Evolutionary conservation across 1,140 invertebrate genomes (phyloP).

Genomic region (Atta colombica): DNA sequence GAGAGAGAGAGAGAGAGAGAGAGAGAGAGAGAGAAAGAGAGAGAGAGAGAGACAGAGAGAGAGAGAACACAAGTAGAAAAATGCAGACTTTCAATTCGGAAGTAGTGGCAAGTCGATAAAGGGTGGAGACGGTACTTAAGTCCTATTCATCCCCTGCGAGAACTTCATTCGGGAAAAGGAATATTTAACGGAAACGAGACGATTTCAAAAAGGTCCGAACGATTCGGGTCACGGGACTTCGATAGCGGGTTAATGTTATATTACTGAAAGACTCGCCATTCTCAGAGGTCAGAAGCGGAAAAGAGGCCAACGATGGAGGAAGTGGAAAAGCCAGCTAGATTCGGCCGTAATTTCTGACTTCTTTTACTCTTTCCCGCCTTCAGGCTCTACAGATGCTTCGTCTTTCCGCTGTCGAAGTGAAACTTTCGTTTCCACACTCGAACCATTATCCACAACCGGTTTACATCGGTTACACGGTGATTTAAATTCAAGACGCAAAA

Average conservation of each 20-base stretch:
- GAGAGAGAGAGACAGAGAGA: not conserved
- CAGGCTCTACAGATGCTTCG: constrained; percentile 24
- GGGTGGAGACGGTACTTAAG: constrained; percentile 44
- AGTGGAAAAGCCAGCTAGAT: constrained; percentile 37
- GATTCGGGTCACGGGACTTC: constrained; percentile 73
- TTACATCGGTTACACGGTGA: constrained; percentile 46
- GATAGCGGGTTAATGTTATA: constrained; percentile 74
- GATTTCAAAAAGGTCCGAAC: constrained; percentile 69
- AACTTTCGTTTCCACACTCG: constrained; percentile 54
- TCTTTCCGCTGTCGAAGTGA: constrained; percentile 48
- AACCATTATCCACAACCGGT: constrained; percentile 35
- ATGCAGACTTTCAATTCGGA: constrained; percentile 53
- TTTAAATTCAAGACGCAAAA: constrained; percentile 42
- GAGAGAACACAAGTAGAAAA: constrained; percentile 8
- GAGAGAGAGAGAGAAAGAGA: not conserved
- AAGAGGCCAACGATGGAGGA: constrained; percentile 20
- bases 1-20: constrained; percentile 10
- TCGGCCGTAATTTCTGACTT: constrained; percentile 62
- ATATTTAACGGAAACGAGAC: constrained; percentile 70
- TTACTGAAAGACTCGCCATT: constrained; percentile 71
- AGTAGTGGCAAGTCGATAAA: constrained; percentile 2
- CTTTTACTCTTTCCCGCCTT: constrained; percentile 50
- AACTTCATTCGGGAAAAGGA: constrained; percentile 52
- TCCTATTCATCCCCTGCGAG: constrained; percentile 47
- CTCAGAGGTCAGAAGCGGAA: constrained; percentile 54